phyloP scores from a whole-genome alignment of 1,140 invertebrate genomes.

The Hyphantria cunea region DNA sequence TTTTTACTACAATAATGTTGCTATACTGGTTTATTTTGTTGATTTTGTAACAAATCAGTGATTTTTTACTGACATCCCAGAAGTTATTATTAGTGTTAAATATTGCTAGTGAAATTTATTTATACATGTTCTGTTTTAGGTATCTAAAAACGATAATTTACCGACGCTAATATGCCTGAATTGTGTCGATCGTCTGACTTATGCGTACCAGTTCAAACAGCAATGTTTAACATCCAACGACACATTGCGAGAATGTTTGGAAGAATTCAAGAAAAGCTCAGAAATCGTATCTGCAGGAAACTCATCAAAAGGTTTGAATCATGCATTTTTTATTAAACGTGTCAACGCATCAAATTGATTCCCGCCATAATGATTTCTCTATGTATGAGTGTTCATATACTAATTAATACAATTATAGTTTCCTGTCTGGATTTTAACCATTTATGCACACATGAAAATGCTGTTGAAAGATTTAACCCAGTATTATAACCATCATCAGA shows the following conservation, averaged over 20 bases:
- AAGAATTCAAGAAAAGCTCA: constrained; percentile 70
- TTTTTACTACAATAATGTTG: constrained; percentile 76
- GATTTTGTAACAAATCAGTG: constrained; percentile 46
- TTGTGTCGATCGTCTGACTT: constrained; percentile 78
- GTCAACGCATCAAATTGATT: neutral
- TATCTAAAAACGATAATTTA: constrained; percentile 72
- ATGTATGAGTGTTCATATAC: neutral
- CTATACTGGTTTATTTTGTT: constrained; percentile 67
- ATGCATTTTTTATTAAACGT: neutral
- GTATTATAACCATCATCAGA: no score
- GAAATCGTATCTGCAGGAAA: constrained; percentile 46
- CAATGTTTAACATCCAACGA: constrained; percentile 77
- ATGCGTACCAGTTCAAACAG: constrained; percentile 78
- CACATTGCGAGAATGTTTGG: constrained; percentile 76
- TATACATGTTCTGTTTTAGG: constrained; percentile 55
- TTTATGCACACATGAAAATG: no score
- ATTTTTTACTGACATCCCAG: constrained; percentile 77
- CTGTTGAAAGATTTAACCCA: no score
- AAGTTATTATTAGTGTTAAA: constrained; percentile 36
- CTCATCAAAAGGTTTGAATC: constrained; percentile 40
- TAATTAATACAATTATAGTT: neutral
- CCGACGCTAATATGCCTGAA: constrained; percentile 78
- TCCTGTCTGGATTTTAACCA: no score
- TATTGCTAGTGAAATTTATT: constrained; percentile 23
- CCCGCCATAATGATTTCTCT: constrained; percentile 4